Evolutionary conservation across 2,888 invertebrate genomes (phyloP).

Genomic region (Caenorhabditis macrosperma): DNA sequence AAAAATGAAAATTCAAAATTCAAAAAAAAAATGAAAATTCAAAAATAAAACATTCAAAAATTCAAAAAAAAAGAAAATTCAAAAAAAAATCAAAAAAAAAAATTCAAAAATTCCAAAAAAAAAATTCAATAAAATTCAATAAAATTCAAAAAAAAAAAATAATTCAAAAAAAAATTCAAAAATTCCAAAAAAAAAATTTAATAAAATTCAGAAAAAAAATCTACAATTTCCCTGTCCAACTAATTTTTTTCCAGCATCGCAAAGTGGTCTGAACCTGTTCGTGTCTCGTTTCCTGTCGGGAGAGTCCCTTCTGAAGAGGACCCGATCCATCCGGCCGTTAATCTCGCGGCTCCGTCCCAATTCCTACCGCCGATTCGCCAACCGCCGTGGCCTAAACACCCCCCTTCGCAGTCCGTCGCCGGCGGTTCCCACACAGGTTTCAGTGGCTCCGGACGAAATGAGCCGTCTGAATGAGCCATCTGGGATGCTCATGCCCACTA

Average conservation of each 20-base stretch:
- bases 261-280: conserved; percentile 64
- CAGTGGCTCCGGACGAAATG: conserved; percentile 31
- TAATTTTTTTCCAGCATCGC: conserved; percentile 59
- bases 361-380: conserved; percentile 63
- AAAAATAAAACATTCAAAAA: too few species aligned
- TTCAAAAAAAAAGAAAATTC: too few species aligned
- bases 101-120: too few species aligned
- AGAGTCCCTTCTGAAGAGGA: conserved; percentile 63
- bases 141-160: too few species aligned
- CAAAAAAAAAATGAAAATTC: too few species aligned
- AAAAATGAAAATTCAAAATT: too few species aligned
- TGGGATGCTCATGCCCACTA: conserved; percentile 42
- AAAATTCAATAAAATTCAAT: too few species aligned
- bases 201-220: too few species aligned
- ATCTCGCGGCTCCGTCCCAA: conserved; percentile 68
- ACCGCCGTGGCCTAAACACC: conserved; percentile 48
- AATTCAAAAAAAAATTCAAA: too few species aligned
- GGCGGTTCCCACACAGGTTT: conserved; percentile 35
- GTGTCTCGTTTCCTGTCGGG: conserved; percentile 66
- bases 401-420: conserved; percentile 52
- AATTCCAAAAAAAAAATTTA: too few species aligned
- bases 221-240: too few species aligned
- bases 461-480: conserved; percentile 13
- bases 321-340: conserved; percentile 66
- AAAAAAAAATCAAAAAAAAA: too few species aligned